phyloP scores from a whole-genome alignment of 1,140 invertebrate species.

The Homarus americanus region DNA sequence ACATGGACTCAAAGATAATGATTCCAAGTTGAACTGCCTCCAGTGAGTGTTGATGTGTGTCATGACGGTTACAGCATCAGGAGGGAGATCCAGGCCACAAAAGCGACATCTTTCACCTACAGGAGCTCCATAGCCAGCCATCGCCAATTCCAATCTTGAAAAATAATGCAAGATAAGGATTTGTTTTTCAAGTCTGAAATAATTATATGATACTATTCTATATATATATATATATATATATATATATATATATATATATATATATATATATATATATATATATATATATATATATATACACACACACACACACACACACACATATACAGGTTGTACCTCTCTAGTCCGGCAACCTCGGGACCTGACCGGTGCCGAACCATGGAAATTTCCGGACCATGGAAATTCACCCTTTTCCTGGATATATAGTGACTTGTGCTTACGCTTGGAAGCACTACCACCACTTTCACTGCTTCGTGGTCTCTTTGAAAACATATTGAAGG shows the following conservation, averaged over 20 bases:
- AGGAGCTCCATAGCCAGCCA: constrained; percentile 59
- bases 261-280: too few relatives aligned
- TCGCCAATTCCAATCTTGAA: constrained; percentile 12
- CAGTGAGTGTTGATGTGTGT: constrained; percentile 73
- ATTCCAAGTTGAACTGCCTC: constrained; percentile 69
- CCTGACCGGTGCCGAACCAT: too few relatives aligned
- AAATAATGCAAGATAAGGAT: background rate
- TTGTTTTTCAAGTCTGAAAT: background rate
- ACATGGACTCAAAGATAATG: constrained; percentile 57
- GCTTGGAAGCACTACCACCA: too few relatives aligned
- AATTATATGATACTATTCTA: background rate
- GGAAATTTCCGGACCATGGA: too few relatives aligned
- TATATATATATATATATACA: too few relatives aligned
- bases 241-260: background rate
- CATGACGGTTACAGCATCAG: constrained; percentile 73
- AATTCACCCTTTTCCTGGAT: too few relatives aligned
- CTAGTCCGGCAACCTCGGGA: too few relatives aligned
- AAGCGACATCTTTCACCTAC: constrained; percentile 73
- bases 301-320: too few relatives aligned
- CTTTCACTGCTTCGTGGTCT: too few relatives aligned
- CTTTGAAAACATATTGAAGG: too few relatives aligned
- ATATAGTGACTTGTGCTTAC: too few relatives aligned
- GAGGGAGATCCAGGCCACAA: constrained; percentile 73
- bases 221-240: constrained; percentile 1
- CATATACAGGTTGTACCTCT: too few relatives aligned